Percentiles rank a stretch among this genome's conserved stretches.
Conservation (phyloP, 1,140 invertebrate species). For the Aplysia californica region DNA sequence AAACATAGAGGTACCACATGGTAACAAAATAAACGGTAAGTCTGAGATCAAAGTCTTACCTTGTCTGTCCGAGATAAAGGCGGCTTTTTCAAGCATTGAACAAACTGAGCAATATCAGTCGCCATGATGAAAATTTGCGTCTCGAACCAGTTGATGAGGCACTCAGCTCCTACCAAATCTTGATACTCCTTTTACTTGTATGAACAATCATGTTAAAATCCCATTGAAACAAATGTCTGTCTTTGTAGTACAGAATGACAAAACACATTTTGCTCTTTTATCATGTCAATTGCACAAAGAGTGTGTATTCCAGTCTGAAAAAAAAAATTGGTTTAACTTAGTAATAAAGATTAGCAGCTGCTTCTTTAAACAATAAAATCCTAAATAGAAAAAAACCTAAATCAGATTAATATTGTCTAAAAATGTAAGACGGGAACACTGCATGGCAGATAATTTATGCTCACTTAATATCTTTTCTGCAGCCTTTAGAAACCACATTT, state of each 20-base stretch:
- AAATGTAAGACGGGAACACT: too few species aligned
- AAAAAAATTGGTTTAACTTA: too few species aligned
- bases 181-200: not conserved
- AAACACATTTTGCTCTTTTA: constrained; percentile 14
- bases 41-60: constrained; percentile 34
- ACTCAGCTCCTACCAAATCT: not conserved
- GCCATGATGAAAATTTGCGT: constrained; percentile 7
- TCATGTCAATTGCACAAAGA: too few species aligned
- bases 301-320: too few species aligned
- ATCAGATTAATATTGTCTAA: too few species aligned
- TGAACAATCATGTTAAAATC: not conserved
- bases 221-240: not conserved
- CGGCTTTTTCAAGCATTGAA: constrained; percentile 48
- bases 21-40: not conserved
- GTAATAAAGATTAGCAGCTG: too few species aligned
- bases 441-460: too few species aligned
- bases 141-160: not conserved
- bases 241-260: constrained; percentile 15
- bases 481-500: too few species aligned
- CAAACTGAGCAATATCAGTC: constrained; percentile 43
- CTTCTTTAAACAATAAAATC: too few species aligned
- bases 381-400: too few species aligned
- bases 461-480: too few species aligned
- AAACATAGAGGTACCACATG: not conserved
- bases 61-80: constrained; percentile 42